phyloP scores from a whole-genome alignment of 2,888 invertebrate genomes.

The Drosophila kokeensis region DNA sequence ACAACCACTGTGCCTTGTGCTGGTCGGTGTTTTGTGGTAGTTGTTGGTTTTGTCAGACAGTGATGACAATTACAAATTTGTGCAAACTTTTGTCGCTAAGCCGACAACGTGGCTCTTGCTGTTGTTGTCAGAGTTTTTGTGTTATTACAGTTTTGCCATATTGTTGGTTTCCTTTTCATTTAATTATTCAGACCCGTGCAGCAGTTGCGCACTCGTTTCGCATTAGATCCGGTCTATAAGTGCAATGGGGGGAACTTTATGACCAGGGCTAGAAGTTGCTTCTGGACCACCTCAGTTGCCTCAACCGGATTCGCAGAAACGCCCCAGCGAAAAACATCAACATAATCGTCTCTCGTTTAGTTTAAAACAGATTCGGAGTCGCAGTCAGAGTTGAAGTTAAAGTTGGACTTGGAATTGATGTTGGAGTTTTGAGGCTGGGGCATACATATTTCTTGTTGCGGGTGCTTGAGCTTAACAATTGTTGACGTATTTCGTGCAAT shows the following conservation, averaged over 20 bases:
- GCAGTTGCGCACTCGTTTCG: constrained; percentile 43
- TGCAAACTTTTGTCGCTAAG: constrained; percentile 50
- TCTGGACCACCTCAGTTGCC: constrained; percentile 35
- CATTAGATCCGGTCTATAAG: constrained; percentile 61
- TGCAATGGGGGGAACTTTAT: constrained; percentile 10
- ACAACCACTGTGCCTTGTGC: constrained; percentile 37
- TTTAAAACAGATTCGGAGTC: constrained; percentile 11
- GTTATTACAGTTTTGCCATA: constrained; percentile 57
- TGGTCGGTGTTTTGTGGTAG: constrained; percentile 10
- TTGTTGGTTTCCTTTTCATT: constrained; percentile 69
- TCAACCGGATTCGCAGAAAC: constrained; percentile 64
- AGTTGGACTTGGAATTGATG: constrained; percentile 18
- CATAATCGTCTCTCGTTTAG: constrained; percentile 50
- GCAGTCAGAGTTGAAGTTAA: constrained; percentile 7
- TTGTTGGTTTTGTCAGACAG: constrained; percentile 15
- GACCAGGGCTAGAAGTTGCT: constrained; percentile 33
- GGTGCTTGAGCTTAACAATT: constrained; percentile 69
- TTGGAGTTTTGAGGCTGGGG: constrained; percentile 29
- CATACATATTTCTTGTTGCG: constrained; percentile 62
- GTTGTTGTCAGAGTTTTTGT: constrained; percentile 18
- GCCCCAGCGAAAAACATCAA: constrained; percentile 43
- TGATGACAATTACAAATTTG: constrained; percentile 72
- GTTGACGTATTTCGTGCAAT: constrained; percentile 56
- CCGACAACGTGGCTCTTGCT: constrained; percentile 4
- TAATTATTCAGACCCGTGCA: constrained; percentile 55